Percentiles rank a stretch among this genome's conserved stretches.
These are phyloP conservation scores for Cephus pulcher DNA, from an alignment of 2,888 invertebrate genomes.

Conservation along the genomic window DNA sequence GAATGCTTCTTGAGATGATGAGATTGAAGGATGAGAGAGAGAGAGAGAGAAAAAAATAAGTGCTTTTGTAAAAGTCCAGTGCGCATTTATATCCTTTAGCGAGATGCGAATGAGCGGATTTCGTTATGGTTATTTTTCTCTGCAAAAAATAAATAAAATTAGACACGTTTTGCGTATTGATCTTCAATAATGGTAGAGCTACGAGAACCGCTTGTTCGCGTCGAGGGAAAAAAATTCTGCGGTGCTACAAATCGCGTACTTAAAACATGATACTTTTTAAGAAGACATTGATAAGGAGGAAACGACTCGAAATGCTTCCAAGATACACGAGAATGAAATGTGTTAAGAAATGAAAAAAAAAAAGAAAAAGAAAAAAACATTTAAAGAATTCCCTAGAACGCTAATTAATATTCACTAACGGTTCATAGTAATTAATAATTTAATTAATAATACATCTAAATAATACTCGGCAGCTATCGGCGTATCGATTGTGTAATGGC, in stretches of 20 bases:
- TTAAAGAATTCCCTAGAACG: slow-evolving; percentile 34
- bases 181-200: neutral
- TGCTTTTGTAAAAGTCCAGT: slow-evolving; percentile 18
- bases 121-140: slow-evolving; percentile 3
- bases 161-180: neutral
- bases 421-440: slow-evolving; percentile 47
- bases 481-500: slow-evolving; percentile 53
- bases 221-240: slow-evolving; percentile 51
- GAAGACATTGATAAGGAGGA: slow-evolving; percentile 21
- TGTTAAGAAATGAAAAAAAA: slow-evolving; percentile 11
- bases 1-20: neutral
- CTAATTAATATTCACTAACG: slow-evolving; percentile 45
- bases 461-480: slow-evolving; percentile 59
- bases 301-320: slow-evolving; percentile 57
- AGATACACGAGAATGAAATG: slow-evolving; percentile 39
- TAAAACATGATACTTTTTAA: slow-evolving; percentile 45
- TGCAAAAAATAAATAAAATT: neutral
- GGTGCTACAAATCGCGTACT: slow-evolving; percentile 62
- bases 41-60: neutral
- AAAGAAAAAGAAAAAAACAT: slow-evolving; percentile 9
- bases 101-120: slow-evolving; percentile 15
- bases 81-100: slow-evolving; percentile 29
- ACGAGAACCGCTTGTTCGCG: slow-evolving; percentile 16
- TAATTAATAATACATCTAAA: slow-evolving; percentile 28
- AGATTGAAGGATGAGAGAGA: neutral